These are phyloP conservation scores for Drosophila suzukii DNA, from an alignment of 1,140 invertebrate species.

Conservation along the genomic window DNA sequence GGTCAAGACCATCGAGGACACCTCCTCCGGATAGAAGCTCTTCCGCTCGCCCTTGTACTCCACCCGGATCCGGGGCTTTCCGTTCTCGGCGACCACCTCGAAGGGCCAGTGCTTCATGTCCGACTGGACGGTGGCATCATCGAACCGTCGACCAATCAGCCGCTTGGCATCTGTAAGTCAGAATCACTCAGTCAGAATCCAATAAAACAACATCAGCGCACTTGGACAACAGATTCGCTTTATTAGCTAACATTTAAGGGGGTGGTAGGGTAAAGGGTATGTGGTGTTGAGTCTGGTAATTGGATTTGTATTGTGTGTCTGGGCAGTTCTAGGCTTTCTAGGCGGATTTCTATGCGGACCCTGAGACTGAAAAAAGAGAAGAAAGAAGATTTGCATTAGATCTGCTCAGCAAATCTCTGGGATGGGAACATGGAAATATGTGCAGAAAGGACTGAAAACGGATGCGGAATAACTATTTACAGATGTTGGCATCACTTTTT, in stretches of 20 bases:
- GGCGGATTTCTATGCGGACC: slow-evolving; percentile 60
- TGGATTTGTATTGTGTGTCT: slow-evolving; percentile 28
- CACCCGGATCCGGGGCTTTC: slow-evolving; percentile 94
- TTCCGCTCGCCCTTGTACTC: slow-evolving; percentile 96
- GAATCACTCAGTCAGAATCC: slow-evolving; percentile 43
- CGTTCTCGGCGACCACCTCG: slow-evolving; percentile 92
- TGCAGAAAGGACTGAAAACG: neutral
- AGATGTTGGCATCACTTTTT: neutral
- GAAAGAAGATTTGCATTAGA: slow-evolving; percentile 64
- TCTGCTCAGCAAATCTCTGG: slow-evolving; percentile 32
- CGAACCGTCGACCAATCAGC: slow-evolving; percentile 96
- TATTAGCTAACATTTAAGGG: slow-evolving; percentile 50
- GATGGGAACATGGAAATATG: neutral
- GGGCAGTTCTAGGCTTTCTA: slow-evolving; percentile 47
- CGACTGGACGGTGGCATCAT: slow-evolving; percentile 94
- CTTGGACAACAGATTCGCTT: slow-evolving; percentile 46
- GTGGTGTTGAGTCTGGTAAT: slow-evolving; percentile 23
- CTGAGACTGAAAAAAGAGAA: slow-evolving; percentile 67
- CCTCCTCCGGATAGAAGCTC: slow-evolving; percentile 95
- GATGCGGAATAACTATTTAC: neutral
- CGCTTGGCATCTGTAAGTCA: slow-evolving; percentile 95
- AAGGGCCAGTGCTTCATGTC: slow-evolving; percentile 99
- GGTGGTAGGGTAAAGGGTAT: neutral
- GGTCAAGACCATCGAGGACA: slow-evolving; percentile 95
- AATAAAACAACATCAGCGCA: slow-evolving; percentile 37